Base-by-base conservation (phyloP, 1,140 invertebrate species). In the Zophobas atratus region DNA sequence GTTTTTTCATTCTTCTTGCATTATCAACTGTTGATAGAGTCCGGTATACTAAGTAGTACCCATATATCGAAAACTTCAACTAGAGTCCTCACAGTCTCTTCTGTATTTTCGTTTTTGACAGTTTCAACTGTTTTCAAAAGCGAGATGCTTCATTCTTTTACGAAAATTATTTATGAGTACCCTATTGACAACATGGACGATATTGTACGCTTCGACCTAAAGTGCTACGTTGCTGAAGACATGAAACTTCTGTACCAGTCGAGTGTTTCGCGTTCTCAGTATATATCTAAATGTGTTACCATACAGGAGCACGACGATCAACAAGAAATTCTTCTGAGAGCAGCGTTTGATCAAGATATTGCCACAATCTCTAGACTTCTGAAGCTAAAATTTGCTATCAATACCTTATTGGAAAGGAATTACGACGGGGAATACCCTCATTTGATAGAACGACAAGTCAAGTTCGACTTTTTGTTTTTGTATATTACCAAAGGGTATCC, bases 401-500 rank as follows among this genome's bases (percentile, higher is more conserved):
- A 32, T 20, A 32, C 2, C 6, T 53, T 53, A n/a, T 53, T 8
- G 2, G 2, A 53, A 53, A 53, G 6, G 20, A n/a, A 32, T 20
- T 53, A 2, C 55, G 2, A 60, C 38, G 56, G 20, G 20, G 20
- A 20, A 20, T 20, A 20, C 20, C 20, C 20, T 20, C 56, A 60
- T 8, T 1, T 1, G 0, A 38, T 60, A 1, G n/a, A 60, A 38
- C 34, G 8, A 8, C 35, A 60, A 60, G 8, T 60, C 8, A 60
- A 60, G 38, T 38, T 38, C n/a, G 56, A 60, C 8, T 60, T 39
- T 38, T 5, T 39, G 3, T 60, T 6, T 60, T 6, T 35, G 4
- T 38, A 60, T 60, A n/a, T 60, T n/a, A 60, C 56, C 4, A 60
- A 60, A 39, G 56, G 56, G 5, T 60, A 36, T 38, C 56, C 56